These are phyloP conservation scores for Pristionchus maxplancki DNA, from an alignment of 2,888 invertebrate species.

Conservation along the genomic window DNA sequence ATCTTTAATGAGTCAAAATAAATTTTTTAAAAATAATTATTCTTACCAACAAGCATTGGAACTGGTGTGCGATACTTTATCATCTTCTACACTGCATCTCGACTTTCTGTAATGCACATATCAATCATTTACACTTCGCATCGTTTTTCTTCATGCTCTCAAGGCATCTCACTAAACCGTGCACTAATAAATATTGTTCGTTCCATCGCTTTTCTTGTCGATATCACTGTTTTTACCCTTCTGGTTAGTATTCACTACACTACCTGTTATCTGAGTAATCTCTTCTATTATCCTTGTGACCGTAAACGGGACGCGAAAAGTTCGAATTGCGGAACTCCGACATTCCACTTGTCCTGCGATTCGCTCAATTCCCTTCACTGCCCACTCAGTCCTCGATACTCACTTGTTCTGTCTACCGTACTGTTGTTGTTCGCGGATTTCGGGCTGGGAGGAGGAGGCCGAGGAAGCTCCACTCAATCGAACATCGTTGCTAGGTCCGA, in stretches of 20 bases:
- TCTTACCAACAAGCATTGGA: not conserved
- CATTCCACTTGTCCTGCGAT: not conserved
- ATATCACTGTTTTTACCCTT: too few species aligned
- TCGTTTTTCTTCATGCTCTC: too few species aligned
- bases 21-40: not conserved
- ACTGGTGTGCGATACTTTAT: too few species aligned
- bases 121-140: too few species aligned
- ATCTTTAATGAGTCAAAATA: too few species aligned
- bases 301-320: not conserved
- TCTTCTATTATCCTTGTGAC: not conserved
- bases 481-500: not conserved
- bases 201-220: too few species aligned
- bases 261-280: not conserved
- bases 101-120: not conserved
- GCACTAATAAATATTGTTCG: too few species aligned
- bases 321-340: not conserved
- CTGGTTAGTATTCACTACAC: too few species aligned
- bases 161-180: too few species aligned
- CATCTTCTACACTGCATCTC: not conserved
- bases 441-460: not conserved
- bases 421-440: not conserved
- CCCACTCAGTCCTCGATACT: not conserved
- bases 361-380: not conserved
- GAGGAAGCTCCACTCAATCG: not conserved
- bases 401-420: conserved; percentile 38